Conservation (phyloP, 2,888 invertebrate species). For the Carabus problematicus region DNA sequence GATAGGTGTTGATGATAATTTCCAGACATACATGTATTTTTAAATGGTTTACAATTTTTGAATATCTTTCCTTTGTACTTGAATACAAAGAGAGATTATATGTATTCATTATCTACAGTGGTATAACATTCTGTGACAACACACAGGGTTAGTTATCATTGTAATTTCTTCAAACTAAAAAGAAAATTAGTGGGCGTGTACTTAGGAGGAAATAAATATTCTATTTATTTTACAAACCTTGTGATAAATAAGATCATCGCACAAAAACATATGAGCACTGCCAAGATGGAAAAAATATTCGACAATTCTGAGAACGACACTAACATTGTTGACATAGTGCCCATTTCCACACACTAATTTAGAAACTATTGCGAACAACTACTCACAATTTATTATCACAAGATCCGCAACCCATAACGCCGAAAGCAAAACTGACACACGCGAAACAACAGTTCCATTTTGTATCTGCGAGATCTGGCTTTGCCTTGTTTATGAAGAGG, state of each 20-base stretch:
- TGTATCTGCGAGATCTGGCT: slow-evolving; percentile 35
- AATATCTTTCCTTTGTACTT: slow-evolving; percentile 1
- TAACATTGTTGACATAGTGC: slow-evolving; percentile 66
- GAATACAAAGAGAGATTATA: not conserved
- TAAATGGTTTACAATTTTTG: slow-evolving; percentile 5
- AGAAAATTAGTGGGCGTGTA: not conserved
- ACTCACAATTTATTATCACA: slow-evolving; percentile 30
- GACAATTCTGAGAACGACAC: slow-evolving; percentile 77
- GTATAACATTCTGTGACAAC: not conserved
- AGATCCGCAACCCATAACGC: slow-evolving; percentile 34
- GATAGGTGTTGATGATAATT: too few species aligned
- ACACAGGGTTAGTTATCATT: not conserved
- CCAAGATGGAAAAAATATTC: slow-evolving; percentile 78
- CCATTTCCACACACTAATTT: slow-evolving; percentile 44
- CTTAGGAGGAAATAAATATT: not conserved
- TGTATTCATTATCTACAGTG: not conserved
- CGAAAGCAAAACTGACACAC: slow-evolving; percentile 38
- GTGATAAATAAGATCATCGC: slow-evolving; percentile 78
- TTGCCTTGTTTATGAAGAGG: slow-evolving; percentile 37
- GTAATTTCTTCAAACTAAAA: too few species aligned
- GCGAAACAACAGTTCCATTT: slow-evolving; percentile 29
- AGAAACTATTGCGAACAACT: slow-evolving; percentile 42
- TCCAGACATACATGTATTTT: slow-evolving; percentile 41
- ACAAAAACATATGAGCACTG: slow-evolving; percentile 75
- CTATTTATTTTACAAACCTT: slow-evolving; percentile 62